Evolutionary conservation across 92 coral and sea anemone genomes (phyloP).

Genomic region (Montipora capitata): DNA sequence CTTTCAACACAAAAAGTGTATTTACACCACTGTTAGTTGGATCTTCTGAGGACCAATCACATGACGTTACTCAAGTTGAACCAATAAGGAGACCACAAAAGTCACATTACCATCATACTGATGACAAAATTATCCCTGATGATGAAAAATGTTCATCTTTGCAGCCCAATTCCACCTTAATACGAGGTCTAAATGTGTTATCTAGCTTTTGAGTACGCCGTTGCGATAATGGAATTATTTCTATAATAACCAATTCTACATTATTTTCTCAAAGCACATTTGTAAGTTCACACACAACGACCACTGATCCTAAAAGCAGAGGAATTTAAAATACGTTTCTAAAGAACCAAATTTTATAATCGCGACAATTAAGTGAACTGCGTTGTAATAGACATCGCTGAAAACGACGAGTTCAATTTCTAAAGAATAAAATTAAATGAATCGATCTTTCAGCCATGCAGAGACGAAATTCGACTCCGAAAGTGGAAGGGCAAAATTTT

Average conservation of each 20-base stretch:
- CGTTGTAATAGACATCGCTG: constrained; percentile 2
- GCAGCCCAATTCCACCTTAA: constrained; percentile 9
- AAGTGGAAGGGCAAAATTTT: not conserved
- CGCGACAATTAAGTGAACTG: not conserved
- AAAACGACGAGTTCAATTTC: constrained; percentile 4
- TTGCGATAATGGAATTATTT: constrained; percentile 1
- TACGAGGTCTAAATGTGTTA: constrained; percentile 3
- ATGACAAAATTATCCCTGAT: constrained; percentile 17
- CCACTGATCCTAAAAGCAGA: constrained; percentile 22
- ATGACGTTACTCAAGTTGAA: not conserved
- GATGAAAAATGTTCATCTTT: constrained; percentile 21
- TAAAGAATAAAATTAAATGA: not conserved
- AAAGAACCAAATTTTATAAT: constrained; percentile 21
- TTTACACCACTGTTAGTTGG: too few relatives aligned
- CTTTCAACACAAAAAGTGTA: too few relatives aligned
- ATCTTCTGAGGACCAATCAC: constrained; percentile 21
- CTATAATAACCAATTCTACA: not conserved
- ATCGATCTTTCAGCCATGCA: not conserved
- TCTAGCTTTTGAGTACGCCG: not conserved
- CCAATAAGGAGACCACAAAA: constrained; percentile 26
- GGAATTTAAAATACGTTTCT: constrained; percentile 1
- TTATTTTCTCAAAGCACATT: not conserved
- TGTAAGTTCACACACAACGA: not conserved
- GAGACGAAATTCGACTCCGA: not conserved
- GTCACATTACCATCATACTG: constrained; percentile 32